Base-by-base conservation (phyloP, 2,797 vertebrate genomes). In the Helarctos malayanus region DNA sequence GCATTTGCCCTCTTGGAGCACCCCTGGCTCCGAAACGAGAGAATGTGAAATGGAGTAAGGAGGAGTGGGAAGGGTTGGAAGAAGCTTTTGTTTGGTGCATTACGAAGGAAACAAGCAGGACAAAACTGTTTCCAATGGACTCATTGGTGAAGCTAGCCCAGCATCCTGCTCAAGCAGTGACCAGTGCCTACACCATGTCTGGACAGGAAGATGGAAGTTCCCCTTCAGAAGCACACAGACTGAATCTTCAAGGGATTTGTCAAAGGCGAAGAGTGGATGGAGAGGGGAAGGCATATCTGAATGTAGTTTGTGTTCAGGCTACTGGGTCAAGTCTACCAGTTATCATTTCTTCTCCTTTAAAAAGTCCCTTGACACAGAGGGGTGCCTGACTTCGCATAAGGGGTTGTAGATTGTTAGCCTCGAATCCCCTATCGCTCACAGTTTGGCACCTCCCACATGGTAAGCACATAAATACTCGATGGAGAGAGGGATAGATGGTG, bases 21-120 rank as follows among this genome's bases (percentile, higher is more conserved):
- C 59, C 32, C 19, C 63, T 57, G 35, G 14, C 63, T 92, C n/a
- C 38, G 32, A 88, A 93, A 45, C 85, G n/a, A 80, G 52, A 79
- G 49, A 88, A 49, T 54, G 1, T 87, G 57, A 87, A 83, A 16
- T 59, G 19, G 18, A 11, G 3, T 5, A 12, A 91, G 61, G 63
- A 54, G 38, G 54, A 2, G 14, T 23, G 35, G 35, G 5, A 85
- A 81, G n/a, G n/a, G 3, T 35, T 95, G 14, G 78, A 73, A 85
- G 69, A 84, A 88, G 25, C 19, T 95, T 93, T 32, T n/a, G 45
- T 96, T 68, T 57, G 29, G 16, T 88, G 91, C 23, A 0, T 95
- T 85, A 56, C 71, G 38, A 68, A 93, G 90, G 63, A 93, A 79
- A 83, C 35, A 73, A 95, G 57, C 56, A 89, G 86, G 27, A 63